phyloP scores from a whole-genome alignment of 2,113 vertebrate genomes.

The Perognathus longimembris region DNA sequence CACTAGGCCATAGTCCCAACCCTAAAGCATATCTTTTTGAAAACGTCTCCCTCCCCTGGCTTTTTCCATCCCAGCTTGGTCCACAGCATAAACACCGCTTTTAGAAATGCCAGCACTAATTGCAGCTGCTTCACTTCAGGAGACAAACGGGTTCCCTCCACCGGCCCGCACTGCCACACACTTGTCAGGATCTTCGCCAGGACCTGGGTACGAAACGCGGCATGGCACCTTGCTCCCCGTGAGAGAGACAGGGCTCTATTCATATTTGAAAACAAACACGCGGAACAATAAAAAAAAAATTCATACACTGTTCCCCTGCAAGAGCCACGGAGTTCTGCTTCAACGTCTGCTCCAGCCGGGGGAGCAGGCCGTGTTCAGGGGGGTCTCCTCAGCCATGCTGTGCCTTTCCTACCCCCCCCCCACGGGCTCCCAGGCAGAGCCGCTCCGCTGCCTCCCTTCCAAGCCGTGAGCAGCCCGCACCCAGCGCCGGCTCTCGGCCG shows the following conservation, averaged over 20 bases:
- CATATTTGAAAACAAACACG: slow-evolving; percentile 87
- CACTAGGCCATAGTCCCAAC: too few species aligned
- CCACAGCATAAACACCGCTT: neutral
- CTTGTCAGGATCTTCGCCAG: slow-evolving; percentile 62
- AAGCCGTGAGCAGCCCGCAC: rapidly evolving
- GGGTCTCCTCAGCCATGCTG: neutral
- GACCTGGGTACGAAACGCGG: slow-evolving; percentile 50
- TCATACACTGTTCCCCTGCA: slow-evolving; percentile 67
- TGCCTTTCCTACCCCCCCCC: neutral
- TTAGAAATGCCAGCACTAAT: slow-evolving; percentile 67
- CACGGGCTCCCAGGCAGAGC: rapidly evolving
- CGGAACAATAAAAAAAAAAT: slow-evolving; percentile 79
- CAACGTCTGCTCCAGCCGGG: slow-evolving; percentile 62
- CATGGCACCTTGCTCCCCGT: slow-evolving; percentile 69
- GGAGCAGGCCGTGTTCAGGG: rapidly evolving
- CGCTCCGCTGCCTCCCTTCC: neutral
- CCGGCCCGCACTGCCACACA: slow-evolving; percentile 35
- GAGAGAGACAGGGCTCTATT: slow-evolving; percentile 71
- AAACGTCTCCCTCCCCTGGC: neutral
- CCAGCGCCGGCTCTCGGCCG: too few species aligned
- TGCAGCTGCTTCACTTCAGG: slow-evolving; percentile 68
- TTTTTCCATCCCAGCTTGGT: neutral
- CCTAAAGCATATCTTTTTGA: neutral
- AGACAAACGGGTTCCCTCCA: slow-evolving; percentile 55
- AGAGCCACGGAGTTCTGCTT: slow-evolving; percentile 30